Evolutionary conservation across 2,113 vertebrate species (phyloP).

Genomic region (Jacana jacana): DNA sequence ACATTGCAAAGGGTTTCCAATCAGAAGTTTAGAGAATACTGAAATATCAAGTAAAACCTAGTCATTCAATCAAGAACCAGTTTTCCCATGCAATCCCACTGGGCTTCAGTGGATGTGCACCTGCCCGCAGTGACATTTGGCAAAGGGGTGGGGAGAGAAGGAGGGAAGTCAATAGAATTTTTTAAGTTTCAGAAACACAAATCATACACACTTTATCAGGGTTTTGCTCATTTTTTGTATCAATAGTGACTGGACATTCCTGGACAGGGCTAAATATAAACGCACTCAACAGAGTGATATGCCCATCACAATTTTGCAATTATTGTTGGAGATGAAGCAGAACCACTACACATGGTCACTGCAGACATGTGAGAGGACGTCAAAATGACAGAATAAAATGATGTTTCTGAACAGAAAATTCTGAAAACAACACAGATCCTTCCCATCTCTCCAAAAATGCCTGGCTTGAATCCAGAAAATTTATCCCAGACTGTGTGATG

Average conservation of each 20-base stretch:
- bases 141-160: no score
- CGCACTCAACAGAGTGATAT: not conserved
- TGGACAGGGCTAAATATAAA: not conserved
- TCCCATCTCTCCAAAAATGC: not conserved
- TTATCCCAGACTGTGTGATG: not conserved
- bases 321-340: not conserved
- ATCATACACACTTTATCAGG: not conserved
- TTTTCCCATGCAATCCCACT: not conserved
- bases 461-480: not conserved
- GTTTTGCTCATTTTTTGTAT: not conserved
- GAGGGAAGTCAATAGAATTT: not conserved
- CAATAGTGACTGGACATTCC: not conserved
- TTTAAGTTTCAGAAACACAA: not conserved
- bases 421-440: no score
- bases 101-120: no score
- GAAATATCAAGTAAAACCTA: not conserved
- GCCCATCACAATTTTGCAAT: not conserved
- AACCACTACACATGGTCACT: not conserved
- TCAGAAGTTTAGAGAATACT: not conserved
- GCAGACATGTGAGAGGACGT: not conserved
- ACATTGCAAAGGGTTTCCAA: not conserved
- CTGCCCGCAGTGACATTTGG: no score
- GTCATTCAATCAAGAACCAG: not conserved
- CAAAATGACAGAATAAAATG: not conserved
- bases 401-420: not conserved